phyloP scores from a whole-genome alignment of 2,113 vertebrate genomes.

The Cryptomyrus ogoouensis region DNA sequence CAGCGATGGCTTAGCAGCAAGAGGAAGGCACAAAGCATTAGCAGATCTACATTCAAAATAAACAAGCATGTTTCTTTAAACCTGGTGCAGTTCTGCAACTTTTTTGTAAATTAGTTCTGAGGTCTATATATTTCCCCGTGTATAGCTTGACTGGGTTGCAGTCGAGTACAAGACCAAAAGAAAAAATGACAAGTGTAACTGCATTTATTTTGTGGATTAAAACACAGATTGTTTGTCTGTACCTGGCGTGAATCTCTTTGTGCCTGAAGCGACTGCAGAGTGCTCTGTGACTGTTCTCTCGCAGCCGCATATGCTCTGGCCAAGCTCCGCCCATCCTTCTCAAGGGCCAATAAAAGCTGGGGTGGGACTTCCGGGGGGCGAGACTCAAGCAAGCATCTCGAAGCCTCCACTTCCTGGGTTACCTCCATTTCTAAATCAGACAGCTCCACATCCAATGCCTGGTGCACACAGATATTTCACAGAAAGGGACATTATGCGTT shows the following conservation, averaged over 20 bases:
- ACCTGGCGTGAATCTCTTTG: slow-evolving; percentile 69
- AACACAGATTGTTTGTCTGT: neutral
- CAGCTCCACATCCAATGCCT: slow-evolving; percentile 80
- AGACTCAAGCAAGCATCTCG: slow-evolving; percentile 59
- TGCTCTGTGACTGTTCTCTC: slow-evolving; percentile 53
- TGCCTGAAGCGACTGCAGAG: slow-evolving; percentile 61
- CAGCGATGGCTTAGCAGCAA: neutral
- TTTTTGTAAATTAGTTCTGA: neutral
- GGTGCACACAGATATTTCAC: neutral
- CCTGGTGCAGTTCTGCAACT: neutral
- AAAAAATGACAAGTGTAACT: neutral
- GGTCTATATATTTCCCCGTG: neutral
- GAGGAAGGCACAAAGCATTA: neutral
- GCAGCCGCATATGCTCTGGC: slow-evolving; percentile 73
- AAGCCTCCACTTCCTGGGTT: slow-evolving; percentile 66
- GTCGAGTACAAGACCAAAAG: neutral
- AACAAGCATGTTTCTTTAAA: neutral
- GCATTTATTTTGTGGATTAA: neutral
- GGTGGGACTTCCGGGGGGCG: slow-evolving; percentile 72
- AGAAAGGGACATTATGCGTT: neutral
- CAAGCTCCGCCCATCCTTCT: slow-evolving; percentile 84
- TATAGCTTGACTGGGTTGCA: neutral
- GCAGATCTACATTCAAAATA: neutral
- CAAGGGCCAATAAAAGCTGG: slow-evolving; percentile 79
- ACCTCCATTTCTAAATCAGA: slow-evolving; percentile 69